These are phyloP conservation scores for Picathartes gymnocephalus DNA, from an alignment of 2,113 vertebrate species.

Conservation along the genomic window DNA sequence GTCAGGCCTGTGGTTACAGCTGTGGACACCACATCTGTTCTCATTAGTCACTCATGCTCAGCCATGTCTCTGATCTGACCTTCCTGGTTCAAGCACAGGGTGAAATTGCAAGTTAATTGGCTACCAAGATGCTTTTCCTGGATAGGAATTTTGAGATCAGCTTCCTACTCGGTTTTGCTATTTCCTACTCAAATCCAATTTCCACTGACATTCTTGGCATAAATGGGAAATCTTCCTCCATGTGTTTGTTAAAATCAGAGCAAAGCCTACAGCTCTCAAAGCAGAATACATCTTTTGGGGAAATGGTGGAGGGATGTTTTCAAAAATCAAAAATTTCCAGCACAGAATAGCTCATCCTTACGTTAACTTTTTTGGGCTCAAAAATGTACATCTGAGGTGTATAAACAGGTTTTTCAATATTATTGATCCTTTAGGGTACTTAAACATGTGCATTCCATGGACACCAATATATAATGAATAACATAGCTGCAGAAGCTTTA, in stretches of 20 bases:
- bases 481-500: neutral
- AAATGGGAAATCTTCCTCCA: neutral
- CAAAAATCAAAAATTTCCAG: neutral
- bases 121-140: neutral
- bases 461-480: neutral
- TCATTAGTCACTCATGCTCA: neutral
- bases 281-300: rapidly evolving
- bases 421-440: neutral
- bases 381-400: neutral
- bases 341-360: neutral
- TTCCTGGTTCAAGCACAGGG: neutral
- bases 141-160: neutral
- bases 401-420: neutral
- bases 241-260: neutral
- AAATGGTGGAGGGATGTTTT: neutral
- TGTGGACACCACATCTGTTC: neutral
- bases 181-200: neutral
- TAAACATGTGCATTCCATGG: neutral
- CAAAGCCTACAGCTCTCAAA: neutral
- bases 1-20: neutral
- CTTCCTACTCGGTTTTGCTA: neutral
- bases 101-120: neutral
- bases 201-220: neutral
- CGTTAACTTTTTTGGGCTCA: neutral
- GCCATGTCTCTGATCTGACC: neutral